A percentile compares a stretch with the other conserved stretches of the same genome.
Evolutionary conservation across 64 coral and sea anemone species (phyloP).

Genomic region (Cladopsammia gracilis): DNA sequence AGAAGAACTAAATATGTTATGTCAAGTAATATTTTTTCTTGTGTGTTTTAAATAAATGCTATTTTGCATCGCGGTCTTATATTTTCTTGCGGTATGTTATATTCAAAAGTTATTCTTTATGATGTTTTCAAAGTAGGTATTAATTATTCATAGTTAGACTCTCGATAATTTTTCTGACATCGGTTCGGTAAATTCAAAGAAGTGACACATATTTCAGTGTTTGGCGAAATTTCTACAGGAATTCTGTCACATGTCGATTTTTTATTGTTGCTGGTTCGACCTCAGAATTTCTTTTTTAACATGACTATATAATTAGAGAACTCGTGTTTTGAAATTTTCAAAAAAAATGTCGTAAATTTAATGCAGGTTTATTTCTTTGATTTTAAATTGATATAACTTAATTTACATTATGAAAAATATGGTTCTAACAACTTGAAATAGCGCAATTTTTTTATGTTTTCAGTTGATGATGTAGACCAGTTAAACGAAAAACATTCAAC

Average conservation of each 20-base stretch:
- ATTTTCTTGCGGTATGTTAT: not conserved
- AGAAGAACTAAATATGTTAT: not conserved
- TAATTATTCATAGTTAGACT: conserved; percentile 23
- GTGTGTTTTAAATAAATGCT: not conserved
- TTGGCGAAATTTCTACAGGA: not conserved
- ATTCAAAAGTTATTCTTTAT: not conserved
- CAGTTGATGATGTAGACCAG: too few relatives aligned
- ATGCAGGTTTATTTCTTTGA: too few relatives aligned
- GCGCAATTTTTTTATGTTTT: too few relatives aligned
- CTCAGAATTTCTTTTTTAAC: not conserved
- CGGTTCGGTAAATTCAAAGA: not conserved
- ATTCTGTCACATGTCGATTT: not conserved
- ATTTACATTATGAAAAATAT: too few relatives aligned
- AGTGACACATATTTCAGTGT: not conserved
- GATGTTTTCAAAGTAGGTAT: not conserved
- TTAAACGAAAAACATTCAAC: not conserved
- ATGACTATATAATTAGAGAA: not conserved
- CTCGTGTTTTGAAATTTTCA: not conserved
- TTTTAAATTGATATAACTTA: too few relatives aligned
- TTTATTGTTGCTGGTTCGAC: not conserved
- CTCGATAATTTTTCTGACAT: not conserved
- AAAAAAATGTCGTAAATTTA: not conserved
- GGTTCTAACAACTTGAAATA: too few relatives aligned
- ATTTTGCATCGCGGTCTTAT: not conserved
- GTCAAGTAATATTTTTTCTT: not conserved